Base-by-base conservation (phyloP, 2,888 invertebrate species). In the Cryptus armator region DNA sequence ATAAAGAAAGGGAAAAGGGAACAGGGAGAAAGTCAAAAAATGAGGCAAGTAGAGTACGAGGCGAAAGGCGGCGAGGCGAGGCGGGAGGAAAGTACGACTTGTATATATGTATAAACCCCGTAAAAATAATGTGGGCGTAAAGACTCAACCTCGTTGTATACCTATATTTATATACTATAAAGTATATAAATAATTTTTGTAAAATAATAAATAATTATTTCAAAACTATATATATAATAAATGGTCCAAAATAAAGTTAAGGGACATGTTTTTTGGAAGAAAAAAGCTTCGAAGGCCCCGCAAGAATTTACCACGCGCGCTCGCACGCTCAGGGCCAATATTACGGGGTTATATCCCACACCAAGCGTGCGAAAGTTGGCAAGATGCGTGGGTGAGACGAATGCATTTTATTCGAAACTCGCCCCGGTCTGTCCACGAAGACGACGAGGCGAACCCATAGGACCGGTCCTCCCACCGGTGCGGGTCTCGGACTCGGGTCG, bases 381-480 rank as follows among this genome's bases (percentile, higher is more conserved):
- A 51, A 44, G 16, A 32, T 48, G 81, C 76, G 80, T 85, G 71
- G 79, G 83, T 71, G 78, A 74, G 66, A 75, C 83, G 77, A 51
- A 48, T 83, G 84, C 84, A 84, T 87, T 80, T 87, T 81, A 80
- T 85, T 84, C 59, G 62, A 84, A 83, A 86, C 83, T 80, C 79
- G 76, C 37, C 71, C 66, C 64, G 66, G 71, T 44, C 44, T 43
- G 56, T 77, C 32, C 59, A 66, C 14, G 59, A 62, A 75, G 64
- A 82, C 66, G 46, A 67, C 70, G 79, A 76, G 76, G 64, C 75
- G 81, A 59, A 67, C 66, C 67, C 46, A 67, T 56, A 44, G 80
- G 86, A 85, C 88, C 87, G 87, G 88, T 88, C 87, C 87, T 86
- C 88, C 88, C 87, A 88, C 88, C 83, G 84, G 83, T 70, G 24